These are phyloP conservation scores for Drosophila persimilis DNA, from an alignment of 1,140 invertebrate species.

Conservation along the genomic window DNA sequence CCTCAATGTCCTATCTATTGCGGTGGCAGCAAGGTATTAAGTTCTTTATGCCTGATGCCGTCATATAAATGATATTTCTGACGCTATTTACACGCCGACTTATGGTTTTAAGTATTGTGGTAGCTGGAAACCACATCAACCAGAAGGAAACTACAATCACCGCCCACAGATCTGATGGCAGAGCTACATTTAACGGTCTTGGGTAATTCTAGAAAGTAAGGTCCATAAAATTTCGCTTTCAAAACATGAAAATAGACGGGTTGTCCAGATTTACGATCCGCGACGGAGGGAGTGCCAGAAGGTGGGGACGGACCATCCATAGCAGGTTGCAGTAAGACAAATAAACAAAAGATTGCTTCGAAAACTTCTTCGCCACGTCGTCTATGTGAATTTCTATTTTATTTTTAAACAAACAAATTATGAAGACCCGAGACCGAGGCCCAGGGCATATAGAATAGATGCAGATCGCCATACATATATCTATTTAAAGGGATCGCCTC, in stretches of 20 bases:
- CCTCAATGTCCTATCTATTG: conserved; percentile 50
- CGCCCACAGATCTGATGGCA: conserved; percentile 55
- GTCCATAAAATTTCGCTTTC: conserved; percentile 60
- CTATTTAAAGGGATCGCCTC: conserved; percentile 56
- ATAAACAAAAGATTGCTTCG: conserved; percentile 60
- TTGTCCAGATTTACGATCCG: conserved; percentile 51
- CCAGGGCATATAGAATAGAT: conserved; percentile 30
- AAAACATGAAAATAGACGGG: conserved; percentile 40
- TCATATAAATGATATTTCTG: conserved; percentile 52
- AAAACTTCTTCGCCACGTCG: conserved; percentile 55
- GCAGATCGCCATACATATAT: conserved; percentile 20
- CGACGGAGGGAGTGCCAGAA: not conserved
- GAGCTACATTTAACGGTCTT: conserved; percentile 58
- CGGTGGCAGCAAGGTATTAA: conserved; percentile 31
- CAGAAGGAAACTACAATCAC: conserved; percentile 62
- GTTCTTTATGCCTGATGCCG: conserved; percentile 44
- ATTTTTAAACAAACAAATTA: conserved; percentile 64
- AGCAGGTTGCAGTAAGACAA: conserved; percentile 70
- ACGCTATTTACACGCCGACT: conserved; percentile 28
- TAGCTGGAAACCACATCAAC: conserved; percentile 57
- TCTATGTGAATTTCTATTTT: conserved; percentile 41
- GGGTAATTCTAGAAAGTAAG: conserved; percentile 63
- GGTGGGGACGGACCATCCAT: conserved; percentile 2
- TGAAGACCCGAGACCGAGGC: conserved; percentile 17
- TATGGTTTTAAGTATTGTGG: conserved; percentile 39